Conservation (phyloP, 2,113 vertebrate species). For the Albula goreensis region DNA sequence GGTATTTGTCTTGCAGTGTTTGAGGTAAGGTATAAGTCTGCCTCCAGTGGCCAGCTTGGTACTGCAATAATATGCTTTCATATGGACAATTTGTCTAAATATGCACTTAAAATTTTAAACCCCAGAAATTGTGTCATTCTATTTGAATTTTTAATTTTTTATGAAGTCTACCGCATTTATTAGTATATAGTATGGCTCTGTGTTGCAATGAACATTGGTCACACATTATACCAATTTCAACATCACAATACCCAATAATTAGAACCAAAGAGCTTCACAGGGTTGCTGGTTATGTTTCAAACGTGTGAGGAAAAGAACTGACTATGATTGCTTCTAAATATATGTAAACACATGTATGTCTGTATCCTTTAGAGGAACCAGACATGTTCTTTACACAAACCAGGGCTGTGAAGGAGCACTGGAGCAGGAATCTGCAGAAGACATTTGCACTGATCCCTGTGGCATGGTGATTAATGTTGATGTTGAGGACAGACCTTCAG, state of each 20-base stretch:
- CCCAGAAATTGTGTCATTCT: background rate
- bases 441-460: background rate
- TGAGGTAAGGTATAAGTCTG: background rate
- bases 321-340: too few relatives aligned
- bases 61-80: background rate
- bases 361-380: background rate
- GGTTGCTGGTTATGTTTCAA: background rate
- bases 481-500: background rate
- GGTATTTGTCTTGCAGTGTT: background rate
- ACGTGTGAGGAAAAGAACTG: too few relatives aligned
- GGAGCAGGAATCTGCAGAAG: background rate
- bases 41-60: constrained; percentile 1
- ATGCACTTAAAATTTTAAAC: background rate
- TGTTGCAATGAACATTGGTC: background rate
- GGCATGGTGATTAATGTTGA: background rate
- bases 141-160: constrained; percentile 5
- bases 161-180: constrained; percentile 9
- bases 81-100: background rate
- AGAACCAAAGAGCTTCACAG: too few relatives aligned
- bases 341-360: too few relatives aligned
- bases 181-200: background rate
- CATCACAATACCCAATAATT: background rate
- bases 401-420: too few relatives aligned
- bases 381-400: too few relatives aligned
- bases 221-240: background rate